These are phyloP conservation scores for Drosophila ficusphila DNA, from an alignment of 1,140 invertebrate species.

Conservation along the genomic window DNA sequence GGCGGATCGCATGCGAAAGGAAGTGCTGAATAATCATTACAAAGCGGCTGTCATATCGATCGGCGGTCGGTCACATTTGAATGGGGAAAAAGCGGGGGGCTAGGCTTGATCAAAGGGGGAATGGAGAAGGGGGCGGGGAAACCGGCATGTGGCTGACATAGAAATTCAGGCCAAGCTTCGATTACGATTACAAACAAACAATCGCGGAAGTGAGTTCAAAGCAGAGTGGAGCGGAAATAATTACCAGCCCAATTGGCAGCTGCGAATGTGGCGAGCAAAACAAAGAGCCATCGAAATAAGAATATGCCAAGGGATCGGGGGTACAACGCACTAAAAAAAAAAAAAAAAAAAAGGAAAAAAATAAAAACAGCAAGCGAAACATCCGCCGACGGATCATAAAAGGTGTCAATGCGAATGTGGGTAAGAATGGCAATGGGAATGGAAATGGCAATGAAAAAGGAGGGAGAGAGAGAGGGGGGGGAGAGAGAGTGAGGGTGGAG, in stretches of 20 bases:
- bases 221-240: constrained; percentile 55
- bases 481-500: too few species aligned
- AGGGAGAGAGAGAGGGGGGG: constrained; percentile 41
- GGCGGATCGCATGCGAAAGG: constrained; percentile 69
- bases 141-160: constrained; percentile 53
- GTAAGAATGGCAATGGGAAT: constrained; percentile 38
- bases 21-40: constrained; percentile 79
- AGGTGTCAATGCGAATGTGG: constrained; percentile 59
- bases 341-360: constrained; percentile 3
- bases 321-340: constrained; percentile 4
- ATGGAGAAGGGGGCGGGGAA: background rate
- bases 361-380: constrained; percentile 25
- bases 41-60: constrained; percentile 66
- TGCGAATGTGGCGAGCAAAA: constrained; percentile 70
- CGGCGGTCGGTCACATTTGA: constrained; percentile 54
- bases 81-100: background rate
- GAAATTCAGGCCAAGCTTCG: constrained; percentile 64
- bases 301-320: constrained; percentile 26
- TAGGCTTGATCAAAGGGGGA: background rate
- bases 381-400: constrained; percentile 52
- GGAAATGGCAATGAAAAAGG: constrained; percentile 38
- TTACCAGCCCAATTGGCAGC: constrained; percentile 56
- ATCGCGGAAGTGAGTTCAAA: constrained; percentile 4
- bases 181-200: constrained; percentile 48
- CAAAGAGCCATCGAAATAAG: constrained; percentile 49